Evolutionary conservation across 2,888 invertebrate species (phyloP).

Genomic region (Volucella inflata): DNA sequence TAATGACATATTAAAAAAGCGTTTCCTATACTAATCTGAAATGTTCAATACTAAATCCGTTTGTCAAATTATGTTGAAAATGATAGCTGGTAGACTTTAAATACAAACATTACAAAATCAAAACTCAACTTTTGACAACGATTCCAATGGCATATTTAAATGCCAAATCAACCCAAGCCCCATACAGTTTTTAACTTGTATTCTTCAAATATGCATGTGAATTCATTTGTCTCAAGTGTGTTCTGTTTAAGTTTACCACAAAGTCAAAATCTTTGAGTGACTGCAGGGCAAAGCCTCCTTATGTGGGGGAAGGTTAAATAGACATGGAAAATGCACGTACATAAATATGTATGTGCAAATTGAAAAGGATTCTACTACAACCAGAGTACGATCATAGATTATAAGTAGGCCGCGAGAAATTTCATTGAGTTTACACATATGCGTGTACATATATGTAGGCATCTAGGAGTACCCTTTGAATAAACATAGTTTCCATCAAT

Average conservation of each 20-base stretch:
- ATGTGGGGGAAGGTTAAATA: conserved; percentile 39
- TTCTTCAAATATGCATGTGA: conserved; percentile 14
- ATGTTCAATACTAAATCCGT: no score
- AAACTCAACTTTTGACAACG: conserved; percentile 30
- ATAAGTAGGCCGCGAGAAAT: conserved; percentile 56
- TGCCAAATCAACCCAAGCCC: conserved; percentile 49
- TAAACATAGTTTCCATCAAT: no score
- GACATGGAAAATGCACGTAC: conserved; percentile 48
- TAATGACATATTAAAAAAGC: no score
- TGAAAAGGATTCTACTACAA: conserved; percentile 35
- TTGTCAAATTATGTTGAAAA: no score
- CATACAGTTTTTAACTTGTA: conserved; percentile 59
- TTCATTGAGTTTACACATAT: conserved; percentile 33
- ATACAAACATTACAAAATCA: conserved; percentile 28
- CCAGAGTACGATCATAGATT: not conserved
- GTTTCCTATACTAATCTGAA: no score
- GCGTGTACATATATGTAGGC: conserved; percentile 23
- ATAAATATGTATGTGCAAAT: not conserved
- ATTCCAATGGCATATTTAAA: conserved; percentile 32
- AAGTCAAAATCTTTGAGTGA: conserved; percentile 56
- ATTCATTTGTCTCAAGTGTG: conserved; percentile 28
- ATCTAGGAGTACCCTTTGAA: conserved; percentile 3
- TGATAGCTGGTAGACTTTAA: no score
- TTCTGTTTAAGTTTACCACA: conserved; percentile 29
- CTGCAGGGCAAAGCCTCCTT: conserved; percentile 33